A percentile compares a stretch with the other conserved stretches of the same genome.
phyloP scores from a whole-genome alignment of 2,113 vertebrate species.

The Nipponia nippon region DNA sequence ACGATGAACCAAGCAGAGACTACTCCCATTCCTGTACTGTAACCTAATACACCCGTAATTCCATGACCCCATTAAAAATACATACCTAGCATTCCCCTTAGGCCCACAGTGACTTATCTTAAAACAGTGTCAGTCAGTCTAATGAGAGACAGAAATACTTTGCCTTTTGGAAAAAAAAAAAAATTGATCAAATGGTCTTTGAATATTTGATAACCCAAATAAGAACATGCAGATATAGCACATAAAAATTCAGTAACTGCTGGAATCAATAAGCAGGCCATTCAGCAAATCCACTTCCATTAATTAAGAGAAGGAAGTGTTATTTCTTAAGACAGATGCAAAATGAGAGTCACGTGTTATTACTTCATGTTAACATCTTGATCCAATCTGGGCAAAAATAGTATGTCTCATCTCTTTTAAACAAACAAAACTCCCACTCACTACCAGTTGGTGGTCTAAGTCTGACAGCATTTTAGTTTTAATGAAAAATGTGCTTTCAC shows the following conservation, averaged over 20 bases:
- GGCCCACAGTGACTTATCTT: neutral
- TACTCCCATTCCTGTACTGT: neutral
- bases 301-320: slow-evolving; percentile 48
- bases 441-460: neutral
- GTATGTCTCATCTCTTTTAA: neutral
- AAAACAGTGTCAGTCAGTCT: slow-evolving; percentile 25
- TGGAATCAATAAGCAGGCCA: slow-evolving; percentile 65
- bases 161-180: slow-evolving; percentile 35
- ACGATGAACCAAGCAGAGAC: neutral
- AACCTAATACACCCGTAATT: neutral
- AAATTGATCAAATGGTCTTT: slow-evolving; percentile 53
- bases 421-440: neutral
- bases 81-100: neutral
- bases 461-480: neutral
- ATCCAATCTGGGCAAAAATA: slow-evolving; percentile 6
- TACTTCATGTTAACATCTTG: slow-evolving; percentile 37
- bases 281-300: slow-evolving; percentile 38
- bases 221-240: slow-evolving; percentile 55
- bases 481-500: neutral
- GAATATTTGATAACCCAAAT: slow-evolving; percentile 59
- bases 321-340: slow-evolving; percentile 29
- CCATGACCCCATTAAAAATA: neutral
- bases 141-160: slow-evolving; percentile 37
- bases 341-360: neutral
- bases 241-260: slow-evolving; percentile 63